phyloP scores from a whole-genome alignment of 1,140 invertebrate genomes.

The Goniozus legneri region DNA sequence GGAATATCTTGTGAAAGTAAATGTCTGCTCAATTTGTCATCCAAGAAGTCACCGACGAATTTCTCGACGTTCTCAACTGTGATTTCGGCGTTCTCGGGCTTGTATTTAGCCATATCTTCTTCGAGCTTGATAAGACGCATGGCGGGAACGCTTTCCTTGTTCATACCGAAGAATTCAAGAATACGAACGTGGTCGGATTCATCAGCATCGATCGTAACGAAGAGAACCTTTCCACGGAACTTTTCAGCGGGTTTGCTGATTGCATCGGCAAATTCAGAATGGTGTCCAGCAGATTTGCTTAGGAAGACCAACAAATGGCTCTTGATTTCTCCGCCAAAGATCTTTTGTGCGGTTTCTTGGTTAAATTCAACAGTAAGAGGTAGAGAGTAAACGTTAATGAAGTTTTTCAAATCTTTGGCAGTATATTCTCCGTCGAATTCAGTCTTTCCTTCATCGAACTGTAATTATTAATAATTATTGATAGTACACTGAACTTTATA shows the following conservation, averaged over 20 bases:
- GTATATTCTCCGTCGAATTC: slow-evolving; percentile 71
- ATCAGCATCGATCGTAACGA: slow-evolving; percentile 92
- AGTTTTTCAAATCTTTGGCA: slow-evolving; percentile 73
- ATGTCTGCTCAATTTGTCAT: slow-evolving; percentile 92
- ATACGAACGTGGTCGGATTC: slow-evolving; percentile 96
- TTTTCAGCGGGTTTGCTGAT: slow-evolving; percentile 79
- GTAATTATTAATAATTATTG: slow-evolving; percentile 26
- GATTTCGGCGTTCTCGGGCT: slow-evolving; percentile 79
- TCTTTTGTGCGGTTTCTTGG: slow-evolving; percentile 94
- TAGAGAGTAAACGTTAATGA: slow-evolving; percentile 81
- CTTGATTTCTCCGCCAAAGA: slow-evolving; percentile 97
- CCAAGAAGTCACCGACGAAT: slow-evolving; percentile 86
- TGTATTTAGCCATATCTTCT: slow-evolving; percentile 98
- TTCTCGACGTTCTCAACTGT: slow-evolving; percentile 71
- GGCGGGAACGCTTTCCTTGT: slow-evolving; percentile 85
- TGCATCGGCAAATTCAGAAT: slow-evolving; percentile 73
- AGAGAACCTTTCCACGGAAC: slow-evolving; percentile 86
- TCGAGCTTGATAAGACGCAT: slow-evolving; percentile 92
- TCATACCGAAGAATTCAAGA: slow-evolving; percentile 98
- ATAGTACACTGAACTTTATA: not conserved
- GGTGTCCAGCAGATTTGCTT: slow-evolving; percentile 82
- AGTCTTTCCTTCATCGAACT: slow-evolving; percentile 92
- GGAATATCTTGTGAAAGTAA: slow-evolving; percentile 91
- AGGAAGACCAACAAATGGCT: slow-evolving; percentile 93
- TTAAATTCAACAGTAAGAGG: slow-evolving; percentile 97